A percentile compares a stretch with the other conserved stretches of the same genome.
Conservation (phyloP, 2,797 vertebrate species). For the Scleropages formosus region DNA sequence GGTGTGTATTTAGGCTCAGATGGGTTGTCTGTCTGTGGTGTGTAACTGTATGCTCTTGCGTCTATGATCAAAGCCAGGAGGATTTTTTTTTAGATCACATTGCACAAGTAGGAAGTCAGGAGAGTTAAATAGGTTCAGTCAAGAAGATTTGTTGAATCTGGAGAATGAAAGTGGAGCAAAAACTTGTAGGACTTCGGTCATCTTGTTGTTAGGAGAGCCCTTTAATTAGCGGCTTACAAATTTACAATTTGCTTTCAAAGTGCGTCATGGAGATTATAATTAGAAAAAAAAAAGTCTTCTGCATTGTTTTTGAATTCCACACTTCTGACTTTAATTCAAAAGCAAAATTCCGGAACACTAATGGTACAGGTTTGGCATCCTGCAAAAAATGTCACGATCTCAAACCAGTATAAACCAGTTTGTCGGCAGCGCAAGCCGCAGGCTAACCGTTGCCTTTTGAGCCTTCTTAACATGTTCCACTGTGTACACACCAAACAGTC, state of each 20-base stretch:
- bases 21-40: background rate
- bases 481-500: background rate
- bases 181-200: no score
- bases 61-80: background rate
- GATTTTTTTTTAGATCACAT: background rate
- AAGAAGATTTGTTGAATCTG: no score
- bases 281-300: background rate
- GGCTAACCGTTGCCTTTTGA: background rate
- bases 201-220: background rate
- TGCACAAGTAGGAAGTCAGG: background rate
- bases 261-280: background rate
- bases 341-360: background rate
- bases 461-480: background rate
- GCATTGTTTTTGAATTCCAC: constrained; percentile 1
- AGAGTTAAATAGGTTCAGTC: background rate
- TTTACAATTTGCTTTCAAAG: background rate
- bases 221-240: background rate
- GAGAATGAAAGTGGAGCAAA: no score
- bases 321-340: background rate
- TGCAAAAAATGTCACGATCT: background rate
- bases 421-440: constrained; percentile 26
- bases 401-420: constrained; percentile 51
- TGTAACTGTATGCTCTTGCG: background rate
- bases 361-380: background rate
- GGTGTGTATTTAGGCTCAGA: constrained; percentile 62